These are phyloP conservation scores for Episyrphus balteatus DNA, from an alignment of 1,140 invertebrate genomes.

Conservation along the genomic window DNA sequence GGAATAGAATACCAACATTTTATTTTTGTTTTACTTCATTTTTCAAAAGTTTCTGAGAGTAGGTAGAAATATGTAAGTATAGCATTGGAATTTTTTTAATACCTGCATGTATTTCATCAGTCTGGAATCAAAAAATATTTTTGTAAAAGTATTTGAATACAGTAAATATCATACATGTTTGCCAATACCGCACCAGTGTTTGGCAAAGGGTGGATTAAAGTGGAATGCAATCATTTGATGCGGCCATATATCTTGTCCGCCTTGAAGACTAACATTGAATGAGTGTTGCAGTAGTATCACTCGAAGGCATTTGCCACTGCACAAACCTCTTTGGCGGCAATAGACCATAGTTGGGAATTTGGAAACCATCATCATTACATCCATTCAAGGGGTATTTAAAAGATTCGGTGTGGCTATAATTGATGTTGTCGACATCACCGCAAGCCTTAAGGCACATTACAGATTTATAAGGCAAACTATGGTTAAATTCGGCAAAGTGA, in stretches of 20 bases:
- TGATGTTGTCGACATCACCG: constrained; percentile 44
- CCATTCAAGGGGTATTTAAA: constrained; percentile 35
- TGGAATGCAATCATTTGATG: constrained; percentile 52
- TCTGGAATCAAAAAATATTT: too few species aligned
- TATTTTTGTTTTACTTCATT: too few species aligned
- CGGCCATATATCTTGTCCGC: constrained; percentile 47
- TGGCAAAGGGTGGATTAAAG: constrained; percentile 51
- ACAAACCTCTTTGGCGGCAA: constrained; percentile 28
- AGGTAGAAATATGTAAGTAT: too few species aligned
- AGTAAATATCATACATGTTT: too few species aligned
- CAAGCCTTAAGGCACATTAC: constrained; percentile 46
- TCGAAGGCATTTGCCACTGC: constrained; percentile 40
- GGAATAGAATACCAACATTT: too few species aligned
- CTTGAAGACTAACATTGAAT: constrained; percentile 58
- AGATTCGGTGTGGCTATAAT: constrained; percentile 34
- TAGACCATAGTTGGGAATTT: constrained; percentile 27
- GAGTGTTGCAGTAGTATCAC: constrained; percentile 52
- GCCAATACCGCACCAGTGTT: constrained; percentile 24
- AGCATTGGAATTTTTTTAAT: too few species aligned
- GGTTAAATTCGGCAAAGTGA: constrained; percentile 57
- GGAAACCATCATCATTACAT: constrained; percentile 13
- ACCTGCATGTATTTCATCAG: too few species aligned
- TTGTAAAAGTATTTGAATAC: too few species aligned
- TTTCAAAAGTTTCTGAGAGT: too few species aligned
- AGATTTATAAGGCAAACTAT: constrained; percentile 46